Conservation (phyloP, 2,888 invertebrate genomes). For the Caradrina kadenii region DNA sequence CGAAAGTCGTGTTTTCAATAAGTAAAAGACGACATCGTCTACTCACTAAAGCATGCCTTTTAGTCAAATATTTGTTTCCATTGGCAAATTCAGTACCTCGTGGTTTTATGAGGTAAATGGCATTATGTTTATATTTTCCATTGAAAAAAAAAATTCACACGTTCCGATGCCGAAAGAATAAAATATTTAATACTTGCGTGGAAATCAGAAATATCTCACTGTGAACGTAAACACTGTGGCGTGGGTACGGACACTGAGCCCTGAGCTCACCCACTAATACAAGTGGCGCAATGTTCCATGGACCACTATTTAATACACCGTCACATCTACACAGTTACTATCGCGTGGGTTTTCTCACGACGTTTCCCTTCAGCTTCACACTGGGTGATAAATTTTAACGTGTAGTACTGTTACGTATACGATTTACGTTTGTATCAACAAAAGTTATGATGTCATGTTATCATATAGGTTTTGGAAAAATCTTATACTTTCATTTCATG, state of each 20-base stretch:
- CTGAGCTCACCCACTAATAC: slow-evolving; percentile 25
- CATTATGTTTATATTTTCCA: slow-evolving; percentile 19
- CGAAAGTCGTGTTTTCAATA: too few relatives aligned
- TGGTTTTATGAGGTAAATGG: not conserved
- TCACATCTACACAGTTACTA: slow-evolving; percentile 41
- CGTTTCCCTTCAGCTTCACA: slow-evolving; percentile 39
- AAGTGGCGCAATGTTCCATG: slow-evolving; percentile 29
- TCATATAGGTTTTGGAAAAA: not conserved
- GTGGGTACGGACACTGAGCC: slow-evolving; percentile 21
- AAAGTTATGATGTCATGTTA: slow-evolving; percentile 6
- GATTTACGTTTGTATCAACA: slow-evolving; percentile 4
- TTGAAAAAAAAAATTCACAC: slow-evolving; percentile 30
- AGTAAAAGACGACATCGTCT: not conserved
- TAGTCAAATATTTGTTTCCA: not conserved
- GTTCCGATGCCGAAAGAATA: slow-evolving; percentile 28
- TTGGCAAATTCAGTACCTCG: not conserved
- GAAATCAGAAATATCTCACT: slow-evolving; percentile 18
- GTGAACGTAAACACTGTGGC: slow-evolving; percentile 20
- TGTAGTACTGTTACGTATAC: slow-evolving; percentile 4
- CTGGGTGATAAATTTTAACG: slow-evolving; percentile 28
- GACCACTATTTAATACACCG: slow-evolving; percentile 20
- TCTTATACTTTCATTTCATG: too few relatives aligned
- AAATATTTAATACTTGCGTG: slow-evolving; percentile 20
- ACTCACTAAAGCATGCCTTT: too few relatives aligned
- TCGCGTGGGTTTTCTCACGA: slow-evolving; percentile 44